phyloP scores from a whole-genome alignment of 2,797 vertebrate species.

The Gallinago nigripennis region DNA sequence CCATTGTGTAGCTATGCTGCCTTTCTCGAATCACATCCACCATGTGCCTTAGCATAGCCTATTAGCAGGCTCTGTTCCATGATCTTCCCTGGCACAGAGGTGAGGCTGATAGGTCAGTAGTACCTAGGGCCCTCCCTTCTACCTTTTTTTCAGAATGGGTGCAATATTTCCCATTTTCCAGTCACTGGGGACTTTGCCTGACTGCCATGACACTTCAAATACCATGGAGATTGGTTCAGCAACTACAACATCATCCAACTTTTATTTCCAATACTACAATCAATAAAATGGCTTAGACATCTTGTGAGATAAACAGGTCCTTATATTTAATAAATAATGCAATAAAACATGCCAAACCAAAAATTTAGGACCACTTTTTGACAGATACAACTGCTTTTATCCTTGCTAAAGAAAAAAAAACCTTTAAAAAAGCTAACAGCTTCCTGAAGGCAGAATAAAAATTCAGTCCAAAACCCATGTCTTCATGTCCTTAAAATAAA shows the following conservation, averaged over 20 bases:
- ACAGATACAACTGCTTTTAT: neutral
- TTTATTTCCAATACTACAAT: neutral
- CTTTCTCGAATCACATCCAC: neutral
- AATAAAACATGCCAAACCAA: neutral
- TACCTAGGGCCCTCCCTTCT: no score
- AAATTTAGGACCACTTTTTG: neutral
- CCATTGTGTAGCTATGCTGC: neutral
- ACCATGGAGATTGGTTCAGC: neutral
- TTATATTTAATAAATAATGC: neutral
- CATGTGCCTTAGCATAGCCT: neutral
- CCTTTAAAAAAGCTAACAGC: neutral
- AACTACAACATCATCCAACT: neutral
- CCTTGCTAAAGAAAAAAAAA: neutral
- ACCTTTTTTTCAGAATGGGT: neutral
- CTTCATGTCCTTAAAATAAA: neutral
- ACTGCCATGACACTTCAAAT: neutral
- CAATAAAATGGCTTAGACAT: neutral
- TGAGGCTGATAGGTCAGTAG: neutral
- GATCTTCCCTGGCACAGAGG: neutral
- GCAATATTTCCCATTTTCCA: neutral
- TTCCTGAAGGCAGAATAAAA: neutral
- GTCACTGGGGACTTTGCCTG: neutral
- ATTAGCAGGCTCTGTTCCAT: neutral
- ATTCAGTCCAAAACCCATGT: neutral
- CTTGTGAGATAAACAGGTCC: neutral